A percentile compares a stretch with the other conserved stretches of the same genome.
phyloP scores from a whole-genome alignment of 2,888 invertebrate species.

The Habroteleia sp. region DNA sequence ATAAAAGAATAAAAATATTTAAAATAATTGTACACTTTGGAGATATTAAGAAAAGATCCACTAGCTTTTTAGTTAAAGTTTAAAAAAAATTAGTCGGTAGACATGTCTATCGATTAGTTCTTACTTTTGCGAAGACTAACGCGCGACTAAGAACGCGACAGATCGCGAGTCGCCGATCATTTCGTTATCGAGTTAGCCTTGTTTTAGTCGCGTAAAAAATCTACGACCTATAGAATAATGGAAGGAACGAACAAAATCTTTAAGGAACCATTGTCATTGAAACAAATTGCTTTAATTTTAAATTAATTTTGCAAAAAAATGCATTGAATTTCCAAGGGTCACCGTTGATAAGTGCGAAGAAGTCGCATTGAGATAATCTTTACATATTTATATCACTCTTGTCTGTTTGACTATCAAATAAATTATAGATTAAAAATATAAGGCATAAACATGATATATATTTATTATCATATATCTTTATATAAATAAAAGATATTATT shows the following conservation, averaged over 20 bases:
- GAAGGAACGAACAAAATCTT: slow-evolving; percentile 41
- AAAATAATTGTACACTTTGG: no score
- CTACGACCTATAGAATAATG: slow-evolving; percentile 57
- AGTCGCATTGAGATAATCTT: no score
- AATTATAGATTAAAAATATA: no score
- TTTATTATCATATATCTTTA: no score
- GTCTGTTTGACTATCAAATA: no score
- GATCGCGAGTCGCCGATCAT: slow-evolving; percentile 68
- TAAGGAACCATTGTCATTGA: slow-evolving; percentile 28
- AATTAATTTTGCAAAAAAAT: neutral
- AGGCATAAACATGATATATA: no score
- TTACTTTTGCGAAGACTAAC: slow-evolving; percentile 67
- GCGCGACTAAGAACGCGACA: slow-evolving; percentile 68
- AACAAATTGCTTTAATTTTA: slow-evolving; percentile 42
- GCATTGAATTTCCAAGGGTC: no score
- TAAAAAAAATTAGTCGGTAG: neutral
- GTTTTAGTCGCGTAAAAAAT: slow-evolving; percentile 60
- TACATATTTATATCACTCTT: no score
- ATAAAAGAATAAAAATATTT: no score
- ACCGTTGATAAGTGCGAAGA: no score
- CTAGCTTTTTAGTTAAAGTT: neutral
- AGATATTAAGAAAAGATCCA: no score
- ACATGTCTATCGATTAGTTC: slow-evolving; percentile 40
- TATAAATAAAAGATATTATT: no score
- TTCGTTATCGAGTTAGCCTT: slow-evolving; percentile 73